Conservation (phyloP, 2,113 vertebrate genomes). For the Otolemur garnettii region DNA sequence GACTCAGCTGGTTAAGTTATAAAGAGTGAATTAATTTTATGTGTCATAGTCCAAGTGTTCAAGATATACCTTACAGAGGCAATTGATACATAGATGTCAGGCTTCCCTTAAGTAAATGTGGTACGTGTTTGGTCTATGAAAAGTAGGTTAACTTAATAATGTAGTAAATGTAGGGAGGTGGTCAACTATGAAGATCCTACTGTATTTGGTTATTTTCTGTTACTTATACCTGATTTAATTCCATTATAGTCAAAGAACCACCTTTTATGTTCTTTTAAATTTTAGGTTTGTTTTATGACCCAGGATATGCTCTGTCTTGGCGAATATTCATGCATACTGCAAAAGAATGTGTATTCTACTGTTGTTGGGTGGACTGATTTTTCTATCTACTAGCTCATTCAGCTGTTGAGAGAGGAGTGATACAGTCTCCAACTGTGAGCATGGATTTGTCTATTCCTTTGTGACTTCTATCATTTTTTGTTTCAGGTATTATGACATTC, state of each 20-base stretch:
- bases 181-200: no score
- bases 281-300: neutral
- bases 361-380: neutral
- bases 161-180: no score
- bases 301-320: neutral
- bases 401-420: neutral
- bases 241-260: neutral
- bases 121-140: no score
- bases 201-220: neutral
- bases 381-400: neutral
- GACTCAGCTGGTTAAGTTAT: no score
- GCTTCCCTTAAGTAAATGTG: no score
- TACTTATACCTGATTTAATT: neutral
- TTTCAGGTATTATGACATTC: neutral
- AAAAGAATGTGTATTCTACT: neutral
- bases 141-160: no score
- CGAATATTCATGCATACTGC: neutral
- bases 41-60: no score
- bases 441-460: neutral
- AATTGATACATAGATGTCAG: no score
- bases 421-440: neutral
- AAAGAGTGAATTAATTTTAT: no score
- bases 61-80: no score
- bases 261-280: neutral
- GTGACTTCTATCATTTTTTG: neutral